Base-by-base conservation (phyloP, 2,888 invertebrate species). In the Hylaea fasciaria region DNA sequence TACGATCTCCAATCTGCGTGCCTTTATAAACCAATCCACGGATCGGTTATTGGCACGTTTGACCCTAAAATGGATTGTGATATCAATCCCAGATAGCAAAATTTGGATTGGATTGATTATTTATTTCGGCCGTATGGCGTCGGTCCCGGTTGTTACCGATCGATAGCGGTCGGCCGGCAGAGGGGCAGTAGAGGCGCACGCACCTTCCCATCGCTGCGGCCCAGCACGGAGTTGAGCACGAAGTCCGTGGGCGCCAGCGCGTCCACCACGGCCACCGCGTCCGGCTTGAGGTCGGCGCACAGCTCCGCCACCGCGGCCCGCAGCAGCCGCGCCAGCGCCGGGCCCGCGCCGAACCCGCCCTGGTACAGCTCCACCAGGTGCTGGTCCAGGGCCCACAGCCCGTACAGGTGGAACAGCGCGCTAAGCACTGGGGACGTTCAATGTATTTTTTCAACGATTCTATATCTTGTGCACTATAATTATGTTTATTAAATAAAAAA, bases 161-260 rank as follows among this genome's bases (percentile, higher is more conserved):
- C n/a, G n/a, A n/a, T n/a, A n/a, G n/a, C n/a, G n/a, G n/a, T n/a
- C n/a, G n/a, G n/a, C n/a, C n/a, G n/a, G n/a, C n/a, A n/a, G n/a
- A n/a, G n/a, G n/a, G n/a, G n/a, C n/a, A n/a, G n/a, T n/a, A 62
- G 49, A 56, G 64, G 7, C 32, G 1, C 17, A 45, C 85, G 85
- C 76, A 96, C 96, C 91, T 95, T 94, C 65, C 98, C 98, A 91
- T 98, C 96, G 29, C 97, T 95, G 77, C 93, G 94, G 52, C 97
- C 98, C 14, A 98, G 93, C 37, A 96, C 95, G 0, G 98, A 98
- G 86, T 97, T 96, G 12, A 98, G 91, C 37, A 97, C 95, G 81
- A 96, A 98, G 88, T 98, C 98, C 0, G 98, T 96, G 0, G 97
- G 97, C 2, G 98, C 96, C 28, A 98, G 92, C 29, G 96, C 96